Percentiles rank a stretch among this genome's conserved stretches.
Conservation (phyloP, 2,888 invertebrate species). For the Pristionchus arcanus region DNA sequence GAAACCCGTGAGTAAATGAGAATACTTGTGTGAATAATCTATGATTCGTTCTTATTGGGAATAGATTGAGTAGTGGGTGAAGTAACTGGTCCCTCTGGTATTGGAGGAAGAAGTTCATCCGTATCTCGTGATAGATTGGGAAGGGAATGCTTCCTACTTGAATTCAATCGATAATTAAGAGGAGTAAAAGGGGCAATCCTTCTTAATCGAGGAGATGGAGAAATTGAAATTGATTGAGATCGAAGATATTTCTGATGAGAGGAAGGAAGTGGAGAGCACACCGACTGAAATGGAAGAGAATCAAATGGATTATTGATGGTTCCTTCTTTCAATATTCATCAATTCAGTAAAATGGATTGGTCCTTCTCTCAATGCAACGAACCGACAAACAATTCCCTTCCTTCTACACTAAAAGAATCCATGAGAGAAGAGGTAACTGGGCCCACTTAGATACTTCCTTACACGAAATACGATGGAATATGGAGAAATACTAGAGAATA, state of each 20-base stretch:
- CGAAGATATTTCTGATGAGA: constrained; percentile 5
- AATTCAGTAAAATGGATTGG: background rate
- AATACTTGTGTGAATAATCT: background rate
- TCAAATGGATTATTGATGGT: background rate
- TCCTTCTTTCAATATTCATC: background rate
- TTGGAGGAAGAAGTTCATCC: constrained; percentile 50
- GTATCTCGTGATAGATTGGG: constrained; percentile 44
- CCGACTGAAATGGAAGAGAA: background rate
- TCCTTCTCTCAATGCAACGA: background rate
- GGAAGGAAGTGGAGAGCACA: constrained; percentile 9
- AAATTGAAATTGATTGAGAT: constrained; percentile 37
- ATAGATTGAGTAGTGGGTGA: background rate
- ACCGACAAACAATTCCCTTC: background rate
- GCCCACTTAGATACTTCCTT: background rate
- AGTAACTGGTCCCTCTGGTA: constrained; percentile 1
- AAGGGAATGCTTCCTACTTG: constrained; percentile 43
- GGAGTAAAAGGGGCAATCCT: background rate
- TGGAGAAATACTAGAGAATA: constrained; percentile 2
- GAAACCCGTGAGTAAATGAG: constrained; percentile 12
- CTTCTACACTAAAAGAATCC: background rate
- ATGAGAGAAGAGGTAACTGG: background rate
- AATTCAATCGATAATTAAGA: background rate
- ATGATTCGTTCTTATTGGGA: background rate
- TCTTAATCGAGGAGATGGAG: constrained; percentile 37
- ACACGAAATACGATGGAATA: background rate